Base-by-base conservation (phyloP, 92 coral and sea anemone genomes). In the Anthopleura xanthogrammica region DNA sequence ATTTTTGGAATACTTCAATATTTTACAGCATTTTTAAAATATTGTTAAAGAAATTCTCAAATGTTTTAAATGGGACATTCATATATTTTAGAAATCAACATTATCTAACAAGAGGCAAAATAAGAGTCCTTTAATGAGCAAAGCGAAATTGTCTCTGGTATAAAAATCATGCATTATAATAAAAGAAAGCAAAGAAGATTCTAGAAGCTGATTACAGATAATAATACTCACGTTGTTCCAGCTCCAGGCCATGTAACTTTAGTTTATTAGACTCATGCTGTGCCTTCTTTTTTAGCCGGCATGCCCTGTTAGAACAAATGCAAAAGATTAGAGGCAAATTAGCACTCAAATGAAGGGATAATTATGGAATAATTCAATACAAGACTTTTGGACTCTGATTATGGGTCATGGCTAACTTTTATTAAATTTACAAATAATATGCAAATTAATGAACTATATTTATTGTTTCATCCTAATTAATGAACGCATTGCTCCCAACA, bases 191-290 rank as follows among this genome's bases (percentile, higher is more conserved):
- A 64, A 17, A 36, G 52, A 75, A 75, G 13, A n/a, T 75, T 52
- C 78, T 54, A 77, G 42, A 58, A 57, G 50, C 50, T 77, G 58
- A 22, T 55, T 19, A n/a, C 3, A 52, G 42, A 57, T 58, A 16
- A 41, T 46, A 46, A n/a, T 20, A 84, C 99, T 88, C 85, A 96
- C 99, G 94, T 83, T 89, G 98, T 65, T 96, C 99, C 77, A 91
- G 80, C 79, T 96, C 98, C 76, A 96, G 83, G n/a, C 99, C 99
- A 86, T 96, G 98, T 36, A 96, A 87, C 77, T 96, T 96, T 65
- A 96, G 93, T 62, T 96, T 96, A 85, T 96, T 96, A 2, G 98
- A 98, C 75, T 96, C 99, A 87, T 96, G 95, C 85, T 96, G 99
- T 16, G 97, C 98, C 72, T 96, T 96, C 84, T 96, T 96, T 93